Evolutionary conservation across 1,140 invertebrate species (phyloP), one percentile per base, ranked within the genome.

Genomic region (Tetramorium parvispinum): DNA sequence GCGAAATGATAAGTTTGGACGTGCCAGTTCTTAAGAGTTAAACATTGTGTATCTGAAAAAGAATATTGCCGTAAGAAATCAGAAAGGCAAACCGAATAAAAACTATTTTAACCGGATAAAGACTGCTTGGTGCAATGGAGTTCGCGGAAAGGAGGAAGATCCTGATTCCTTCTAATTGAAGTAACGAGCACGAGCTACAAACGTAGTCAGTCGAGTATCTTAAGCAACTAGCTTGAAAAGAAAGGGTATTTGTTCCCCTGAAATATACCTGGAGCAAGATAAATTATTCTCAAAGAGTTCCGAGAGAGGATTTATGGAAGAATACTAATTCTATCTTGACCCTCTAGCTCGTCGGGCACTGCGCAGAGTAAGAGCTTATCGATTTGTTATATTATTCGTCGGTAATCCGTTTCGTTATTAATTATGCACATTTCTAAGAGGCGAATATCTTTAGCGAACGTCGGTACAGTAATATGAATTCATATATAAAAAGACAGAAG

Each of bases 261-360:
- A 16, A 59, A 61, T 40, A 40, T 40, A 55, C 11, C 16, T 18
- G 11, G 11, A 46, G 40, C 11, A 49, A 75, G 53, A 75, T 83
- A 75, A 75, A 83, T 83, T 73, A 83, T 85, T 85, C 73, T 78
- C 82, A 63, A 85, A 78, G 75, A 51, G 37, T 78, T 51, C 13
- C 49, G 24, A 55, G 46, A 32, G 24, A 55, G 21, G 32, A 63
- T 43, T 78, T 51, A 77, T 78, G 40, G 21, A 85, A 61, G 55
- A 65, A 85, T 77, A 55, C 49, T 85, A 65, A 85, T 85, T 83
- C 66, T 83, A 53, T 83, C 79, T 73, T 21, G 53, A 73, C n/a
- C 68, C 27, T 37, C 68, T 43, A 66, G 61, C 55, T 71, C 13
- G 18, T 40, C 32, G 68, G 6, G 65, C 37, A 70, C 2, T 27